Percentiles rank a stretch among this genome's conserved stretches.
Evolutionary conservation across 2,888 invertebrate species (phyloP).

Genomic region (Oxystoma pomonae): DNA sequence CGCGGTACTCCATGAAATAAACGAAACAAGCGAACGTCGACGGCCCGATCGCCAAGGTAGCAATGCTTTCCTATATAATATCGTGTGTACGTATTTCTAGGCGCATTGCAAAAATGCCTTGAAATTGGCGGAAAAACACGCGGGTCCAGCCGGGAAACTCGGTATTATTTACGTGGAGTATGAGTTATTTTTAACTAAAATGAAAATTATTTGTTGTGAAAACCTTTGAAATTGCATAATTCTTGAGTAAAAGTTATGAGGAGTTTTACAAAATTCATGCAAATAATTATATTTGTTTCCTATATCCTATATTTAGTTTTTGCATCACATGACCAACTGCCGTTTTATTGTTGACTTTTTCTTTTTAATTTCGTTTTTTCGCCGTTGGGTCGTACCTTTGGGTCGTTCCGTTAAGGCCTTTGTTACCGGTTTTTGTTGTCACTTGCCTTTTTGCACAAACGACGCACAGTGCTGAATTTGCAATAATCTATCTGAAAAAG

Average conservation of each 20-base stretch:
- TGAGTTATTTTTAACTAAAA: too few relatives aligned
- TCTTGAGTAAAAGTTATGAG: too few relatives aligned
- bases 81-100: not conserved
- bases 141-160: not conserved
- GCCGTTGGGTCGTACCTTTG: not conserved
- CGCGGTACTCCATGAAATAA: constrained; percentile 21
- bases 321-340: too few relatives aligned
- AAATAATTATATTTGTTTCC: too few relatives aligned
- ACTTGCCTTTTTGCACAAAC: not conserved
- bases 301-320: too few relatives aligned
- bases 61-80: not conserved
- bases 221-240: too few relatives aligned
- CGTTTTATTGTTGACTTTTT: not conserved
- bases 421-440: not conserved
- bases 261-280: too few relatives aligned
- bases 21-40: not conserved
- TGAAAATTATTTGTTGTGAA: too few relatives aligned
- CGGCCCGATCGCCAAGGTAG: not conserved
- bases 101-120: not conserved
- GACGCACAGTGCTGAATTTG: too few relatives aligned
- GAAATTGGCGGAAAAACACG: not conserved
- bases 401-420: not conserved
- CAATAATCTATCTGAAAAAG: too few relatives aligned
- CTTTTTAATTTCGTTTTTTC: not conserved
- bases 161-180: too few relatives aligned